These are phyloP conservation scores for Anguilla japonica DNA, from an alignment of 2,113 vertebrate species.

Conservation along the genomic window DNA sequence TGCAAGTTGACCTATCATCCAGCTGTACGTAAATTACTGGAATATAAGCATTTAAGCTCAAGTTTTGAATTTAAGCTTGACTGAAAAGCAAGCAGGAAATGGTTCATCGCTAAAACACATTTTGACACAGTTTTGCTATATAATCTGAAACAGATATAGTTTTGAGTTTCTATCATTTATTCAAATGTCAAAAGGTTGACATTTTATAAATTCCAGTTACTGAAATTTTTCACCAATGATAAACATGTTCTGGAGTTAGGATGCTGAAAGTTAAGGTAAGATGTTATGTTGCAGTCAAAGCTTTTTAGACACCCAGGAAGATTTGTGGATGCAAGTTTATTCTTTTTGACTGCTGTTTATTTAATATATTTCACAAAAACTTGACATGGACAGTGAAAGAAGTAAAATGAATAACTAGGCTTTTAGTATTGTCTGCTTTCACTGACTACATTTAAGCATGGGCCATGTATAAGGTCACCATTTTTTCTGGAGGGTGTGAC, in stretches of 20 bases:
- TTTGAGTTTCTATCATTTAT: background rate
- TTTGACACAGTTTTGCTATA: background rate
- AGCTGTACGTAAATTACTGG: background rate
- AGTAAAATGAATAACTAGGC: background rate
- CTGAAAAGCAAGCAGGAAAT: background rate
- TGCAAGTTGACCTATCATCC: slow-evolving; percentile 27
- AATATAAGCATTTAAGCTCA: background rate
- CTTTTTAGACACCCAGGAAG: background rate
- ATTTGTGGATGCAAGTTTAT: background rate
- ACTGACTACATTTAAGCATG: background rate
- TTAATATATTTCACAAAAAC: background rate
- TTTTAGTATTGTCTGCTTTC: background rate
- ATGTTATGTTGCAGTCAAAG: background rate
- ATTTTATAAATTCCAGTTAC: background rate
- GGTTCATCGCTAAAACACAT: background rate
- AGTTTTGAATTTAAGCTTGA: background rate
- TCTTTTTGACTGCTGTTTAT: background rate
- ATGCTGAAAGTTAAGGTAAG: background rate
- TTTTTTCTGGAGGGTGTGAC: background rate
- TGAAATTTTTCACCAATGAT: background rate
- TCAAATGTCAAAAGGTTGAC: background rate
- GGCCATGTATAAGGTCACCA: background rate
- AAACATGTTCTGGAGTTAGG: background rate
- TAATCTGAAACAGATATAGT: background rate
- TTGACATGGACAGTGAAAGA: background rate